phyloP scores from a whole-genome alignment of 2,113 vertebrate species.

The Paradoxurus hermaphroditus region DNA sequence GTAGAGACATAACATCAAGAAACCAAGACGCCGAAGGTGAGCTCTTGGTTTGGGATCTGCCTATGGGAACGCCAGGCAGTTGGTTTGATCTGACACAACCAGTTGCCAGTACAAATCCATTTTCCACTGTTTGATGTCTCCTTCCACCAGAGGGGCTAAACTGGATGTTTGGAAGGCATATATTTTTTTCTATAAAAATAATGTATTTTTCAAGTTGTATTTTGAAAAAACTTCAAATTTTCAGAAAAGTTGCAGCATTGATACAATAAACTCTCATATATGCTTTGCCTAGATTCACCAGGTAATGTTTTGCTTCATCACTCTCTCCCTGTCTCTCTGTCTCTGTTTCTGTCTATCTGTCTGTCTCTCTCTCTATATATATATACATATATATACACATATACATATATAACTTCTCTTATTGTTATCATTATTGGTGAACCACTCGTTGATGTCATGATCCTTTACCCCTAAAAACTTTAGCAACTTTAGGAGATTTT shows the following conservation, averaged over 20 bases:
- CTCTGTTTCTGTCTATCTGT: too few relatives aligned
- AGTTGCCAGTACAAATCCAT: neutral
- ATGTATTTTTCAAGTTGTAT: neutral
- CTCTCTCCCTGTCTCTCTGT: neutral
- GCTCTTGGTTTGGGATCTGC: neutral
- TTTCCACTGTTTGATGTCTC: neutral
- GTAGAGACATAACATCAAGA: neutral
- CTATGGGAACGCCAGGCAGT: neutral
- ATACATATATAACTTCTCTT: neutral
- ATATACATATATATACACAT: too few relatives aligned
- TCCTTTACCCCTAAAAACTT: neutral
- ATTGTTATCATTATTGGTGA: neutral
- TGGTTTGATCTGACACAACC: neutral
- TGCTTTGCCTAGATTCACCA: neutral
- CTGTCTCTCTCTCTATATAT: too few relatives aligned
- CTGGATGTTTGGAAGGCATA: neutral
- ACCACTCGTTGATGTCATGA: neutral
- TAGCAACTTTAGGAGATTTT: too few relatives aligned
- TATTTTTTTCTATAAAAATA: neutral
- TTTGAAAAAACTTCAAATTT: neutral
- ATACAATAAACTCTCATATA: neutral
- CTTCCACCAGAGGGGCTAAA: neutral
- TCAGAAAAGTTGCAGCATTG: neutral
- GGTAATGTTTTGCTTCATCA: neutral
- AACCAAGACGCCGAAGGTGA: neutral